A percentile compares a stretch with the other conserved stretches of the same genome.
These are phyloP conservation scores for Australoheros scitulus DNA, from an alignment of 2,113 vertebrate species.

Conservation along the genomic window DNA sequence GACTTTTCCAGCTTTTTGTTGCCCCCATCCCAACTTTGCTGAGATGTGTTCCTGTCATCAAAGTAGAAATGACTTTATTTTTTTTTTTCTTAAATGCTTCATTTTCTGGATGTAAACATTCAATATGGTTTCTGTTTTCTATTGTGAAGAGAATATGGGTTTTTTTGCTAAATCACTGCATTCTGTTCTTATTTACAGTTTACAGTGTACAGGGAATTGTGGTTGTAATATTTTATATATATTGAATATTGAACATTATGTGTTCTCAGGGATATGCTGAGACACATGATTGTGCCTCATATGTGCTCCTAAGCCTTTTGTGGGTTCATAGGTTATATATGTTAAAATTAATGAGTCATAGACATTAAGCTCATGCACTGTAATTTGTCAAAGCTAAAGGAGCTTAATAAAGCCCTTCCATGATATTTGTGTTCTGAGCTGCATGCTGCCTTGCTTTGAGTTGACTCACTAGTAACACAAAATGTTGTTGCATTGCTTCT, in stretches of 20 bases:
- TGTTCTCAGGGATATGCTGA: not conserved
- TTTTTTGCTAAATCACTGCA: too few relatives aligned
- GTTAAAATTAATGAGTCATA: not conserved
- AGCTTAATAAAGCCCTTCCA: not conserved
- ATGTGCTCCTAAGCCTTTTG: not conserved
- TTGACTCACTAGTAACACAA: not conserved
- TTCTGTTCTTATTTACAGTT: too few relatives aligned
- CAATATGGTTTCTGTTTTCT: too few relatives aligned
- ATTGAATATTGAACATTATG: not conserved
- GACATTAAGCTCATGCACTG: not conserved
- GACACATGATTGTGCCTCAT: not conserved
- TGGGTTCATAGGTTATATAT: not conserved
- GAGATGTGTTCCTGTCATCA: too few relatives aligned
- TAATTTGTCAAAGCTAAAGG: not conserved
- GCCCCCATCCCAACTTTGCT: too few relatives aligned
- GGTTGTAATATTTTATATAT: not conserved
- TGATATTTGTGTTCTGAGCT: not conserved
- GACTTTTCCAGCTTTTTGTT: too few relatives aligned
- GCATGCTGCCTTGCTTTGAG: not conserved
- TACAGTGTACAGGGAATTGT: too few relatives aligned
- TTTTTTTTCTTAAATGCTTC: too few relatives aligned
- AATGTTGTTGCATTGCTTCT: constrained; percentile 43
- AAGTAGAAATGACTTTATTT: too few relatives aligned
- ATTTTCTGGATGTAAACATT: too few relatives aligned
- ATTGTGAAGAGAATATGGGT: too few relatives aligned